Evolutionary conservation across 2,888 invertebrate species (phyloP).

Genomic region (Caenorhabditis sp.): DNA sequence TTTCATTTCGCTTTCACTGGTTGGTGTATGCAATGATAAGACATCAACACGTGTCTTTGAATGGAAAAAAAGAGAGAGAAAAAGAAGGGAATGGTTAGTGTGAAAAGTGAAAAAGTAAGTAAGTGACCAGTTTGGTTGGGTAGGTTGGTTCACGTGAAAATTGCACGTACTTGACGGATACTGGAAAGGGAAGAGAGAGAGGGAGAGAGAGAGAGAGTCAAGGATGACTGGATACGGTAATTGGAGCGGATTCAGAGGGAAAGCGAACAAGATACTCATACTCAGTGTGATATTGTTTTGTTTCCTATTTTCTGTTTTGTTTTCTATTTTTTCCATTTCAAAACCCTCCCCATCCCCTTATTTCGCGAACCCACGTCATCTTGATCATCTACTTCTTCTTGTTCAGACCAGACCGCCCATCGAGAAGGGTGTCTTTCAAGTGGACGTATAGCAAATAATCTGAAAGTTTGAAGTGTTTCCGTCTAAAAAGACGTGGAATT

Average conservation of each 20-base stretch:
- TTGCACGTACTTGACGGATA: constrained; percentile 35
- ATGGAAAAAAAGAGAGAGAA: background rate
- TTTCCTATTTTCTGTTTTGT: background rate
- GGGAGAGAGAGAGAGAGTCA: constrained; percentile 12
- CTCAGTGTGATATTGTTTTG: background rate
- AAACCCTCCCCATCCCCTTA: no score
- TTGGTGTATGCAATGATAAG: constrained; percentile 13
- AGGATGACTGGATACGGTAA: constrained; percentile 42
- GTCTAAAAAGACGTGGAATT: no score
- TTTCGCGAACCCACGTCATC: constrained; percentile 10
- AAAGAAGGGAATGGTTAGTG: background rate
- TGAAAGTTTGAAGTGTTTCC: background rate
- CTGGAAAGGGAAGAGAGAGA: constrained; percentile 22
- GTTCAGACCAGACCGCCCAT: background rate
- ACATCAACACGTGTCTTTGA: background rate
- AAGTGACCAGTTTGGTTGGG: background rate
- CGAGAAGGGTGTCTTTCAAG: background rate
- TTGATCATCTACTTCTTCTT: background rate
- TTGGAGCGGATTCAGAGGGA: constrained; percentile 6
- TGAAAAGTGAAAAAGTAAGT: no score
- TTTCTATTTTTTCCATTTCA: background rate
- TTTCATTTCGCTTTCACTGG: no score
- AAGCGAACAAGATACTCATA: background rate
- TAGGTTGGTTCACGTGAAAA: constrained; percentile 4
- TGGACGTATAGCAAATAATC: background rate